Base-by-base conservation (phyloP, 1,140 invertebrate species). In the Muscidifurax raptorellus region DNA sequence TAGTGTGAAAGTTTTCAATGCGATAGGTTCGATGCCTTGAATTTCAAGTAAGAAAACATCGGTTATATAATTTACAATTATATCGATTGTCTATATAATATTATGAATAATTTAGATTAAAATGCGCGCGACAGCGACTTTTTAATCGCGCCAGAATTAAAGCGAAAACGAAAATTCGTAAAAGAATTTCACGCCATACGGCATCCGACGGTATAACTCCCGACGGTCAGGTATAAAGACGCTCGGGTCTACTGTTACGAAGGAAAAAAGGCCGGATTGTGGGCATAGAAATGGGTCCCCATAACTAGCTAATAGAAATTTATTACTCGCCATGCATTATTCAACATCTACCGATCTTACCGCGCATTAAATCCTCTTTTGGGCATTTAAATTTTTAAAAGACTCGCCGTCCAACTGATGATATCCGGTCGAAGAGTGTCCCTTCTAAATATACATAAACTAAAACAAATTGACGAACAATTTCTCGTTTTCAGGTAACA, bases 401-500 rank as follows among this genome's bases (percentile, higher is more conserved):
- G 13, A 12, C 44, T 47, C 44, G 13, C 13, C 9, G 44, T 12
- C 44, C 44, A 47, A 47, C 44, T 47, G 44, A 47, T 47, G 44
- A 47, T 47, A 47, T 47, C 44, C 47, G 47, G 7, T 36, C 36
- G 36, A 36, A 7, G 36, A 7, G 9, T 36, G n/a, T n/a, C n/a
- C n/a, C 10, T 40, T 40, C 40, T 47, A 2, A 10, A 15, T 3
- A 36, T 59, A 18, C 15, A n/a, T 59, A n/a, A 4, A n/a, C n/a
- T n/a, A n/a, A 18, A 18, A 6, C 15, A 3, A 0, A 22, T 0
- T 18, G 0, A n/a, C 36, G n/a, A 64, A 64, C 12, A 69, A 28
- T 69, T n/a, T 0, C 3, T 74, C 32, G 18, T 10, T 74, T 66
- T 28, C 71, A 84, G 83, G 69, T 5, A 84, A 67, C 52, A 59